Evolutionary conservation across 2,113 vertebrate genomes (phyloP).

Genomic region (Psilopsiagon aurifrons): DNA sequence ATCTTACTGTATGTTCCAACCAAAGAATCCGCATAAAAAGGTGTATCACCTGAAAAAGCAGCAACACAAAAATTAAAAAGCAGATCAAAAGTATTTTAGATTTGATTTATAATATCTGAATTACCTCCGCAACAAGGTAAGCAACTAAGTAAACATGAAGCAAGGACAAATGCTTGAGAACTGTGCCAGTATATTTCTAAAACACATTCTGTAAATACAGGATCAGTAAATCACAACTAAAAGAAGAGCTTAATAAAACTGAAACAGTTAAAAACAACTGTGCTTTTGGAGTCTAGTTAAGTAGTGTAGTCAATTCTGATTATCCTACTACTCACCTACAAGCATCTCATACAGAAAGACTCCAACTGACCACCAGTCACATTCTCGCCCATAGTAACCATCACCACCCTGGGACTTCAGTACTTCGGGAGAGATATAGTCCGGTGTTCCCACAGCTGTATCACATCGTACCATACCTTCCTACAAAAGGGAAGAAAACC

Average conservation of each 20-base stretch:
- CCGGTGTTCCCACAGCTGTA: conserved; percentile 96
- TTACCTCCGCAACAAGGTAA: background rate
- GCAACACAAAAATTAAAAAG: background rate
- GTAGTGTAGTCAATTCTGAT: background rate
- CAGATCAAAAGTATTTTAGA: background rate
- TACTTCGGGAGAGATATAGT: conserved; percentile 99
- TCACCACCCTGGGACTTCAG: conserved; percentile 98
- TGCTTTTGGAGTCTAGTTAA: background rate
- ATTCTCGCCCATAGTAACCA: conserved; percentile 96
- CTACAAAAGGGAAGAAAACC: conserved; percentile 62
- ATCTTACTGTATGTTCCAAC: conserved; percentile 99
- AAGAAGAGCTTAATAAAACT: background rate
- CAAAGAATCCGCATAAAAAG: conserved; percentile 97
- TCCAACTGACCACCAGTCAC: conserved; percentile 99
- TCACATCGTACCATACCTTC: conserved; percentile 99
- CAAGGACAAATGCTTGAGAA: background rate
- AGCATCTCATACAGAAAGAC: conserved; percentile 99
- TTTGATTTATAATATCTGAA: background rate
- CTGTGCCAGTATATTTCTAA: background rate
- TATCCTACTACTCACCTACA: conserved; percentile 86
- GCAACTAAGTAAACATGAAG: background rate
- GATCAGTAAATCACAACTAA: background rate
- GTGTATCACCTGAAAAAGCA: conserved; percentile 89
- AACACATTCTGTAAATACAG: background rate
- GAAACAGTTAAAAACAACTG: background rate